Base-by-base conservation (phyloP, 2,797 vertebrate species). In the Austrolebias charrua region DNA sequence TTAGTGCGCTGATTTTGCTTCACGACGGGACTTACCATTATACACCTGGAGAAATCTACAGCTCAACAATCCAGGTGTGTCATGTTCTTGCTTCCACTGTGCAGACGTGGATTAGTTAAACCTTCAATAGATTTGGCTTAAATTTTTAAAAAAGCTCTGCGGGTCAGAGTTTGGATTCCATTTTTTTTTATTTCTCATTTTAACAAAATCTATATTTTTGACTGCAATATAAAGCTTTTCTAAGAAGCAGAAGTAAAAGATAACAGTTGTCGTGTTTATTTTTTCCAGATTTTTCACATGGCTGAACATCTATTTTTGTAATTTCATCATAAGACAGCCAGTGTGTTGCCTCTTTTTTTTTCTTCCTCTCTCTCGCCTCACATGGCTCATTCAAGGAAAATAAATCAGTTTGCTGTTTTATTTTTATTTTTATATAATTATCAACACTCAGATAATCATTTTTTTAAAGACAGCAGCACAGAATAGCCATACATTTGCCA, bases 1-100 rank as follows among this genome's bases (percentile, higher is more conserved):
- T 85, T 80, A 71, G 69, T 65, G 78, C 74, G 69, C 82, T 80
- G 46, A 69, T 80, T 76, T 84, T 89, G 76, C 79, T 84, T 87
- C 38, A 69, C 79, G 78, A 68, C 68, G 33, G 66, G 71, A 63
- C 71, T 44, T 35, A 14, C 45, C 44, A 42, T 11, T 35, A 20
- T 16, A 58, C 50, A 71, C 73, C 80, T 77, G 67, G 76, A 77
- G 75, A 85, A 87, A 89, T 85, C 73, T 70, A 73, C 79, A 56
- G 61, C 84, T 82, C 74, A 66, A 76, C 86, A 43, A 66, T 83
- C 75, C 66, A 79, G 63, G 60, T 54, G 57, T 62, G 69, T 33
- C 33, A 48, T 60, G 43, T 63, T n/a, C 42, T 61, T 2, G 19
- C 44, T 60, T 24, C 18, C 53, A 47, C 35, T 14, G 16, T 44